phyloP scores from a whole-genome alignment of 2,888 invertebrate species.

The Malachius bipustulatus region DNA sequence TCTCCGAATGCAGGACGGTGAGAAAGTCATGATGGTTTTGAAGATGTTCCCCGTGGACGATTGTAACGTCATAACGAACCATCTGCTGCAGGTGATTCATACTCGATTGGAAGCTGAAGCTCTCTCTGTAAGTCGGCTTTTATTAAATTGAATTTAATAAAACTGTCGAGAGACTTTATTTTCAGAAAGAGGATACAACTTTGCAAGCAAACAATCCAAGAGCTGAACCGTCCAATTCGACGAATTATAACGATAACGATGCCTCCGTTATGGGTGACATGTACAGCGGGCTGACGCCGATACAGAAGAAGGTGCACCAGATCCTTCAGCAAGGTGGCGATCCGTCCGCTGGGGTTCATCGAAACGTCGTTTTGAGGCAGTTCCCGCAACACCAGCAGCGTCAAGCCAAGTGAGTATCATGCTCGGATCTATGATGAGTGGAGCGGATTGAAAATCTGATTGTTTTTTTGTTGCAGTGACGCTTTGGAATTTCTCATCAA shows the following conservation, averaged over 20 bases:
- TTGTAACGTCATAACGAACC: conserved; percentile 54
- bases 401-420: conserved; percentile 30
- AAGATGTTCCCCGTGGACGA: conserved; percentile 49
- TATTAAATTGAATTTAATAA: no score
- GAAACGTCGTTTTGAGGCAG: conserved; percentile 22
- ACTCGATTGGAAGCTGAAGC: conserved; percentile 42
- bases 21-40: conserved; percentile 51
- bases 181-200: no score
- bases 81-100: conserved; percentile 56
- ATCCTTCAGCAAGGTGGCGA: conserved; percentile 24
- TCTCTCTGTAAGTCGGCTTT: no score
- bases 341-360: conserved; percentile 24
- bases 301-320: conserved; percentile 30
- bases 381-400: conserved; percentile 27
- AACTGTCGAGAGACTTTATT: no score
- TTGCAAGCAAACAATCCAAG: conserved; percentile 35
- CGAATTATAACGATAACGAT: conserved; percentile 28
- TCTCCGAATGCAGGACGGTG: conserved; percentile 48
- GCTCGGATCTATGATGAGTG: no score
- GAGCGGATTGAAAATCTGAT: no score
- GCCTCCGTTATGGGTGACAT: conserved; percentile 14
- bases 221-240: conserved; percentile 31
- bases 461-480: conserved; percentile 37
- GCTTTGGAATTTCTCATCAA: conserved; percentile 56
- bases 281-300: conserved; percentile 23